Evolutionary conservation across 2,113 vertebrate species (phyloP), one percentile per base, ranked within the genome.

Genomic region (Oriolus oriolus): DNA sequence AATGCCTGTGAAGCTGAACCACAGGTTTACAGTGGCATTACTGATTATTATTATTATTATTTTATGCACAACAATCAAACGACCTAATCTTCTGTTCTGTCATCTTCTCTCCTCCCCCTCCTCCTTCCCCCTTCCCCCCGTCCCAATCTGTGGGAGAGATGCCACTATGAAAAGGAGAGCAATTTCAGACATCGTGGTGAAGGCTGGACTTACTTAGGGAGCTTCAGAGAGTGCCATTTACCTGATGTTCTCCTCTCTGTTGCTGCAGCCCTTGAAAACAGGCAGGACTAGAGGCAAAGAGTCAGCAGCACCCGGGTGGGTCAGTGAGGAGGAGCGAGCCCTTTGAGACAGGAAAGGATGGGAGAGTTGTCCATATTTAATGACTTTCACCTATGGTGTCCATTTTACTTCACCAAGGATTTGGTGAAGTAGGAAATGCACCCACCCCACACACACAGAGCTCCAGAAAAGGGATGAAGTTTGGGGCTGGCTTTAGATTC

Each of bases 111-210:
- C 28, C 33, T 65, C 6, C 22, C 30, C 3, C 10, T 3, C 2
- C 2, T 3, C 26, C 4, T 22, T 49, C 35, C 7, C 15, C 2
- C 1, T 54, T 21, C 4, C 5, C 17, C 4, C 8, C 11, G 1
- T 5, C 8, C 5, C 30, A 2, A 0, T 57, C 17, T 30, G 28
- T 66, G n/a, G 41, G 27, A 83, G 53, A 85, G 47, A 56, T 35
- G 41, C 30, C 14, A 4, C 7, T 79, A 53, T 64, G 45, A 68
- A 82, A 76, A 71, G 35, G 15, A 83, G 45, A 79, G 33, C 20
- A 18, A 50, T 63, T 78, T 86, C 56, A 75, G 35, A 28, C 20
- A 24, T n/a, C 0, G 0, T 3, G 3, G 13, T 35, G 35, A 64
- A 59, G 27, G 66, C n/a, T 80, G 10, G 17, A 71, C 15, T 37